Evolutionary conservation across 1,140 invertebrate genomes (phyloP).

Genomic region (Drosophila tristis): DNA sequence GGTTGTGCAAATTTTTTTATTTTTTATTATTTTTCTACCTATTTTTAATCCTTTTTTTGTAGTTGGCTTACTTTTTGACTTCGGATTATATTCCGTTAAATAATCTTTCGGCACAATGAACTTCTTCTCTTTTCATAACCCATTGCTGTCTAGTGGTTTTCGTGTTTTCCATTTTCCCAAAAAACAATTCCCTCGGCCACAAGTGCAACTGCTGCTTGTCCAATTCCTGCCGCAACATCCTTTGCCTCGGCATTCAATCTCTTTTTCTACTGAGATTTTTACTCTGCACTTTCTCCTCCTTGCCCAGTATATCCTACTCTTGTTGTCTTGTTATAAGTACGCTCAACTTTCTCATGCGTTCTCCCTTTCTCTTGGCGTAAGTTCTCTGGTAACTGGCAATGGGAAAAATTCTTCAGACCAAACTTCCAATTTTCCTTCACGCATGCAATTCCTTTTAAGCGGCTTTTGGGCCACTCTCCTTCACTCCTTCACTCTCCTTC

Average conservation of each 20-base stretch:
- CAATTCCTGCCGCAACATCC: not conserved
- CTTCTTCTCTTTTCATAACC: too few relatives aligned
- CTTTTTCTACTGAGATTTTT: not conserved
- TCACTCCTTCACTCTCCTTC: conserved; percentile 1
- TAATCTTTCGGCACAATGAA: too few relatives aligned
- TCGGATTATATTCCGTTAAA: too few relatives aligned
- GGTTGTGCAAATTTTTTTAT: too few relatives aligned
- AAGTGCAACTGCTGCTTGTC: too few relatives aligned
- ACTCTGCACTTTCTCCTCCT: conserved; percentile 1
- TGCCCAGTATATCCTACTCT: not conserved
- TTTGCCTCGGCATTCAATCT: conserved; percentile 1
- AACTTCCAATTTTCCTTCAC: conserved; percentile 38
- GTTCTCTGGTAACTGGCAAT: too few relatives aligned
- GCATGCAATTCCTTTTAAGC: conserved; percentile 60
- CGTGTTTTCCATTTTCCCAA: too few relatives aligned
- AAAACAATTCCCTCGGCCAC: too few relatives aligned
- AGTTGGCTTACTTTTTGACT: too few relatives aligned
- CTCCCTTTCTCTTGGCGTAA: conserved; percentile 3
- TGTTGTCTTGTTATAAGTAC: not conserved
- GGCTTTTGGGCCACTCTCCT: conserved; percentile 44
- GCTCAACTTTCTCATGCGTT: not conserved
- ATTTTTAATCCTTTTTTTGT: too few relatives aligned
- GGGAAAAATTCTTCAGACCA: conserved; percentile 5
- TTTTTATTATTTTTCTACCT: too few relatives aligned
- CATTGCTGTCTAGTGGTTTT: too few relatives aligned